A percentile compares a stretch with the other conserved stretches of the same genome.
phyloP scores from a whole-genome alignment of 2,797 vertebrate species.

The Anabas testudineus region DNA sequence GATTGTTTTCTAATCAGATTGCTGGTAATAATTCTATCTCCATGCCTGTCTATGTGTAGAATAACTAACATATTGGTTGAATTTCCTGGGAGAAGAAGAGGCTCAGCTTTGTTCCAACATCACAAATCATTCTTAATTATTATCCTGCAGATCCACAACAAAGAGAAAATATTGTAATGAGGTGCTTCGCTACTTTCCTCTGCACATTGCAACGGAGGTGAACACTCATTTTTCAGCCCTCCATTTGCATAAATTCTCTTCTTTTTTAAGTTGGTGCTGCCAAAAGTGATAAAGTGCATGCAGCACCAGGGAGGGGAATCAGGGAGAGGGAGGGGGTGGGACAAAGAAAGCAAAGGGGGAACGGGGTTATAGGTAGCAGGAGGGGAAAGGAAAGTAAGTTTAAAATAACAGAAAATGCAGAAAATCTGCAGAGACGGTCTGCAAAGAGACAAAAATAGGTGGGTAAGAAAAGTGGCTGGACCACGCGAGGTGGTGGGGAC shows the following conservation, averaged over 20 bases:
- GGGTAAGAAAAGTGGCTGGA: conserved; percentile 15
- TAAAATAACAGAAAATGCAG: conserved; percentile 42
- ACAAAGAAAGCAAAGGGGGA: conserved; percentile 15
- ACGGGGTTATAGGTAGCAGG: conserved; percentile 31
- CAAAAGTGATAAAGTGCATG: conserved; percentile 83
- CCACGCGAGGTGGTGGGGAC: conserved; percentile 7
- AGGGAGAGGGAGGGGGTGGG: background rate
- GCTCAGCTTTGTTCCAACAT: conserved; percentile 67
- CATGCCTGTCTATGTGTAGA: conserved; percentile 25
- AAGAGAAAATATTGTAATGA: conserved; percentile 84
- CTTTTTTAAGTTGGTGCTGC: conserved; percentile 79
- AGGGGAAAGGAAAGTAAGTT: conserved; percentile 40
- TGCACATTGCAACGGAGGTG: conserved; percentile 72
- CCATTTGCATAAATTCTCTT: conserved; percentile 85
- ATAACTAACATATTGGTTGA: conserved; percentile 39
- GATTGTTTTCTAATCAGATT: conserved; percentile 20
- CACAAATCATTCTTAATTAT: conserved; percentile 87
- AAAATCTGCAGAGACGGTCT: conserved; percentile 45
- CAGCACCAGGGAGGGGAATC: conserved; percentile 50
- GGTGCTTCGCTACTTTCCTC: conserved; percentile 66
- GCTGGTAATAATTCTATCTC: conserved; percentile 35
- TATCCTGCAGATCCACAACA: conserved; percentile 80
- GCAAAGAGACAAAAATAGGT: conserved; percentile 45
- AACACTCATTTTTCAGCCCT: conserved; percentile 81
- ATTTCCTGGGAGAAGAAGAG: conserved; percentile 50